Evolutionary conservation across 1,140 invertebrate genomes (phyloP).

Genomic region (Ceratitis capitata): DNA sequence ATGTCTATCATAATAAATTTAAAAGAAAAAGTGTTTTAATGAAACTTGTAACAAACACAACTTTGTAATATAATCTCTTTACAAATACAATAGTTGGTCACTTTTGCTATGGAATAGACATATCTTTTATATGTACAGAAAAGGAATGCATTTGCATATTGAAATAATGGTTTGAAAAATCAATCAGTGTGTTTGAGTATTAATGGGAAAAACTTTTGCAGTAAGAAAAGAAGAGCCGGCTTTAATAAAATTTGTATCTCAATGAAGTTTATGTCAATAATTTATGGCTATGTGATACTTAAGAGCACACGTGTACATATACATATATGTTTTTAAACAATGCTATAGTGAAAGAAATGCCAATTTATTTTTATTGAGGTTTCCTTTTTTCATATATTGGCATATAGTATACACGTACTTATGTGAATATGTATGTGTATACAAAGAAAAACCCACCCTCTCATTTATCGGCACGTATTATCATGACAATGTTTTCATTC

Average conservation of each 20-base stretch:
- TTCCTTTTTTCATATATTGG: neutral
- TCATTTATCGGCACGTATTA: neutral
- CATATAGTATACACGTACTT: neutral
- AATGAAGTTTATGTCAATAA: neutral
- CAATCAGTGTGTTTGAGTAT: neutral
- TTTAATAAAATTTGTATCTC: neutral
- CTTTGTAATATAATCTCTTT: too few relatives aligned
- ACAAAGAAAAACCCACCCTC: neutral
- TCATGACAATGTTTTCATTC: neutral
- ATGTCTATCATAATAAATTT: too few relatives aligned
- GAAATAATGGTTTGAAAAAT: neutral
- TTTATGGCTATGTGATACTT: neutral
- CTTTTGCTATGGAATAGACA: too few relatives aligned
- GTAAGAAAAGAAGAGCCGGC: neutral
- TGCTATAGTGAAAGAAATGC: neutral
- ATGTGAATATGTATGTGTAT: neutral
- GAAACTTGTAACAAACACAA: too few relatives aligned
- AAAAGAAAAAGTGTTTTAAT: too few relatives aligned
- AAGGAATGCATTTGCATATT: too few relatives aligned
- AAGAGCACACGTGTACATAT: neutral
- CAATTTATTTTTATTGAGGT: conserved; percentile 19
- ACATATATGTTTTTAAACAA: neutral
- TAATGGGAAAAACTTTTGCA: neutral
- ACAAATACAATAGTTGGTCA: too few relatives aligned
- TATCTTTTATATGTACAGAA: neutral